Conservation (phyloP, 2,888 invertebrate species). For the Agrilus biguttatus region DNA sequence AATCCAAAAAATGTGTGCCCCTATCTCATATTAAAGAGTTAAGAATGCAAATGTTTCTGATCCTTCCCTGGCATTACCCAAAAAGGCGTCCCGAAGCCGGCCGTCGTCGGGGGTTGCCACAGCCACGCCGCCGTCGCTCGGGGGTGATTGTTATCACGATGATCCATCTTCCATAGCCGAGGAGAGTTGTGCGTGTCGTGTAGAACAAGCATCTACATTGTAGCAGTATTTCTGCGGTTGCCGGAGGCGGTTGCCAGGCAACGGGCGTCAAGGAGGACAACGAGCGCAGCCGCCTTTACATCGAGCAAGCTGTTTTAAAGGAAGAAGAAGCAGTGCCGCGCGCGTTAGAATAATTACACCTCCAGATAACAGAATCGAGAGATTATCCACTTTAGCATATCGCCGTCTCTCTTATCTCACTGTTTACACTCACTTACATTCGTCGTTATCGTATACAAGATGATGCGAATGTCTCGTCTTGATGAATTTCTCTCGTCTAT, state of each 20-base stretch:
- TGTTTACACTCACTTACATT: slow-evolving; percentile 16
- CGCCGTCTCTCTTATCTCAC: slow-evolving; percentile 26
- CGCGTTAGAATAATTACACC: slow-evolving; percentile 34
- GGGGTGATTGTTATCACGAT: slow-evolving; percentile 27
- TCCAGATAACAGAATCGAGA: slow-evolving; percentile 34
- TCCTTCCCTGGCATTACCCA: background rate
- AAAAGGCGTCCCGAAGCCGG: background rate
- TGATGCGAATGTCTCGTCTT: too few species aligned
- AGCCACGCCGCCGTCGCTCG: slow-evolving; percentile 5
- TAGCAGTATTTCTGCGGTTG: slow-evolving; percentile 34
- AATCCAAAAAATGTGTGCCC: too few species aligned
- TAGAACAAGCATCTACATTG: slow-evolving; percentile 34
- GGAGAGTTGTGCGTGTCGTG: slow-evolving; percentile 32
- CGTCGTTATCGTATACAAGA: slow-evolving; percentile 9
- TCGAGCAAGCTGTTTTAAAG: slow-evolving; percentile 33
- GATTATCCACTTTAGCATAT: slow-evolving; percentile 33
- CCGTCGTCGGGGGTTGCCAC: background rate
- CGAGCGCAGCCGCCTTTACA: slow-evolving; percentile 21
- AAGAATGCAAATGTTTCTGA: too few species aligned
- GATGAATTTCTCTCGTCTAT: too few species aligned
- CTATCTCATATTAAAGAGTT: too few species aligned
- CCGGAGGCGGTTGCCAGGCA: slow-evolving; percentile 31
- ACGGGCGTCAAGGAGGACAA: slow-evolving; percentile 18
- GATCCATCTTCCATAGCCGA: slow-evolving; percentile 27
- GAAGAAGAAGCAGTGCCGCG: slow-evolving; percentile 27